phyloP scores from a whole-genome alignment of 2,113 vertebrate species.

The Mola mola region DNA sequence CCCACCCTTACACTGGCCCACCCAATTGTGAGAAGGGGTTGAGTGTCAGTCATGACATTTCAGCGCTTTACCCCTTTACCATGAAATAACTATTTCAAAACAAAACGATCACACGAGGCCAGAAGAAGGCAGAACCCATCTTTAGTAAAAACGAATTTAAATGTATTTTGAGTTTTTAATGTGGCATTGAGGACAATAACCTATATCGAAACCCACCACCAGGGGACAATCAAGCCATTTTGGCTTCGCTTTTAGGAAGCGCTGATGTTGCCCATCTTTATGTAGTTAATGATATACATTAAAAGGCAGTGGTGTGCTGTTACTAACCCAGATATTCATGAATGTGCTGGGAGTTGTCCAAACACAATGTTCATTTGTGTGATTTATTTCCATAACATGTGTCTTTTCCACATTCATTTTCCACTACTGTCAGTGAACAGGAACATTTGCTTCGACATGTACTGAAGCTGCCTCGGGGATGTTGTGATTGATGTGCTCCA shows the following conservation, averaged over 20 bases:
- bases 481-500: slow-evolving; percentile 67
- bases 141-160: too few relatives aligned
- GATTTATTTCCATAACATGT: slow-evolving; percentile 50
- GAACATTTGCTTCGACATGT: slow-evolving; percentile 64
- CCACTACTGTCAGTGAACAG: slow-evolving; percentile 59
- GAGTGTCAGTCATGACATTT: too few relatives aligned
- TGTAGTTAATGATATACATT: neutral
- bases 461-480: slow-evolving; percentile 44
- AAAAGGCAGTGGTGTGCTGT: slow-evolving; percentile 2
- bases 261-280: neutral
- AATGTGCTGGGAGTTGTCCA: slow-evolving; percentile 11
- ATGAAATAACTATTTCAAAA: too few relatives aligned
- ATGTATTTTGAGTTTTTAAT: too few relatives aligned
- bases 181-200: too few relatives aligned
- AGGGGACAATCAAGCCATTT: neutral
- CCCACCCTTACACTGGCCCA: too few relatives aligned
- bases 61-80: too few relatives aligned
- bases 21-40: too few relatives aligned
- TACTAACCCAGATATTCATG: slow-evolving; percentile 1
- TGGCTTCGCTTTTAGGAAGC: neutral
- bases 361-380: slow-evolving; percentile 31
- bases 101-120: too few relatives aligned
- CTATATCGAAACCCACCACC: neutral
- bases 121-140: too few relatives aligned
- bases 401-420: slow-evolving; percentile 55